Conservation (phyloP, 2,888 invertebrate genomes). For the Pimpla rufipes region DNA sequence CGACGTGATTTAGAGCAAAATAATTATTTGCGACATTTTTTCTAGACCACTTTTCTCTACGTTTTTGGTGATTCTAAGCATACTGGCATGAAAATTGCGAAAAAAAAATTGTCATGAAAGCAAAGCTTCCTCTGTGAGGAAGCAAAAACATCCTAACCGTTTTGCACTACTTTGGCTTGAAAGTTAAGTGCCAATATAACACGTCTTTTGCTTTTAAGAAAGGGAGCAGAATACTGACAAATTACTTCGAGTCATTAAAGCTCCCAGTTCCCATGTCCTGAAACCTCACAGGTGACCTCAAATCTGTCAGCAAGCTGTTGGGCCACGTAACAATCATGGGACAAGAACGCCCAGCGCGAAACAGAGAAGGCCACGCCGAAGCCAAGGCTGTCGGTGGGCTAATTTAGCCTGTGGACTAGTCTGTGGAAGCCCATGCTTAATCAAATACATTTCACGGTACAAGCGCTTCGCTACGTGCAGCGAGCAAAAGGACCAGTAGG, state of each 20-base stretch:
- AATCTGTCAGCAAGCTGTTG: slow-evolving; percentile 28
- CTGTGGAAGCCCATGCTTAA: slow-evolving; percentile 49
- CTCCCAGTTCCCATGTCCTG: not conserved
- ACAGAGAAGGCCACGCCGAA: slow-evolving; percentile 23
- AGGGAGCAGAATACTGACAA: not conserved
- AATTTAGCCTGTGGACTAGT: slow-evolving; percentile 53
- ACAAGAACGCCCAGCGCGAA: slow-evolving; percentile 29
- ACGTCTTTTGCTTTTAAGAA: not conserved
- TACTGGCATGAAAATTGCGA: too few species aligned
- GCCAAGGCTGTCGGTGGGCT: slow-evolving; percentile 42
- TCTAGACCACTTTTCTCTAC: too few species aligned
- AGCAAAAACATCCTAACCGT: too few species aligned
- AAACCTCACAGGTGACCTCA: not conserved
- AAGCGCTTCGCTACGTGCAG: slow-evolving; percentile 43
- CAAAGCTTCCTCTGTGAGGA: too few species aligned
- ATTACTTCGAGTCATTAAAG: not conserved
- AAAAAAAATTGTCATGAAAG: too few species aligned
- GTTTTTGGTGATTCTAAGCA: too few species aligned
- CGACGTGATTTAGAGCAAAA: too few species aligned
- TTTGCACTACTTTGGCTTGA: too few species aligned
- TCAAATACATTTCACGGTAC: slow-evolving; percentile 62
- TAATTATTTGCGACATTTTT: too few species aligned
- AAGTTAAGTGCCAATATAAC: too few species aligned
- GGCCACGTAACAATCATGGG: not conserved
- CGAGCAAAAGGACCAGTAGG: slow-evolving; percentile 33